Base-by-base conservation (phyloP, 2,113 vertebrate species). In the Gorsachius goisagi region DNA sequence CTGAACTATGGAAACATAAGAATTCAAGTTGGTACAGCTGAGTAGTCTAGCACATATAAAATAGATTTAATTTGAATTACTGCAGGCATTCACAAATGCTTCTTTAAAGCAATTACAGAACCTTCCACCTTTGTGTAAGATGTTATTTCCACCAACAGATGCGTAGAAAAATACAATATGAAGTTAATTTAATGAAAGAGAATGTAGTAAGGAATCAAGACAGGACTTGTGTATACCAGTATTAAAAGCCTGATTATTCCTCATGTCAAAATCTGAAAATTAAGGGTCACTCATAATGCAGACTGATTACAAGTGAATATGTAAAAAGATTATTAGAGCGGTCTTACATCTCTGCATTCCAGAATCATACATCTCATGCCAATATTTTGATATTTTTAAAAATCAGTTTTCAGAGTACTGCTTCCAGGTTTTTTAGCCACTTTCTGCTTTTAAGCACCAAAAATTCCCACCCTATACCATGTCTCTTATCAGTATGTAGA, bases 261-360 rank as follows among this genome's bases (percentile, higher is more conserved):
- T 79, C 24, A 15, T 16, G 53, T 86, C 41, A 92, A 96, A 90
- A 90, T 77, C n/a, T 84, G 47, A 88, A 95, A 96, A 84, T 83
- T 59, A 78, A 88, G 55, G 37, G 41, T 94, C 67, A 88, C 23
- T 75, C 45, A 37, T 52, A 88, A 59, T 15, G n/a, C 30, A 83
- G 41, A 58, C n/a, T 69, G 88, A 95, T 69, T 77, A 78, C 45
- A 75, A 39, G 52, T 75, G 52, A 7, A 56, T 33, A 77, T 37
- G 15, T 55, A 37, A 82, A 85, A 83, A 69, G 28, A 93, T 88
- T 75, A 55, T 69, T 77, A 41, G 49, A 80, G 44, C 81, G 50
- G 19, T 56, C 47, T 45, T 90, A 3, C 6, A 67, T 33, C 15
- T 89, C 76, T 77, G 44, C 30, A 63, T 74, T 77, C n/a, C n/a